Conservation (phyloP, 1,140 invertebrate genomes). For the Agrilus planipennis region DNA sequence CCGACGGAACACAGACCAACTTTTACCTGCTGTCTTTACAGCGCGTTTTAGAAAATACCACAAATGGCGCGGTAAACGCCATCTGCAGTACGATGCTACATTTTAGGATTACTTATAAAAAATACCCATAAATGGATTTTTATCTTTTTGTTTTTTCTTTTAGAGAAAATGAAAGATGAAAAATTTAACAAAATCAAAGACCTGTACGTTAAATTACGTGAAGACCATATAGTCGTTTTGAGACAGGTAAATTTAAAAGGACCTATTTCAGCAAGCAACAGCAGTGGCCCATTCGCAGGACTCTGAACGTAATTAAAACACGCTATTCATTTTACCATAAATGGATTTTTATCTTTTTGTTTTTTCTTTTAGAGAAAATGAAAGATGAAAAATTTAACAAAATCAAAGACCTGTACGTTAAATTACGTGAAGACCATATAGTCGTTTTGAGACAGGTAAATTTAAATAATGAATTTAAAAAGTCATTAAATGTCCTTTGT, state of each 20-base stretch:
- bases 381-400: conserved; percentile 93
- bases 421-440: conserved; percentile 93
- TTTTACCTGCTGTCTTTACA: too few species aligned
- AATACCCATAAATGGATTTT: conserved; percentile 1
- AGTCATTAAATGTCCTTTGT: conserved; percentile 10
- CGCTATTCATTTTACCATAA: conserved; percentile 8
- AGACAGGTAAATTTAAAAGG: conserved; percentile 49
- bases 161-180: conserved; percentile 78
- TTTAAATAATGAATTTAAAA: background rate
- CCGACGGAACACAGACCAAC: too few species aligned
- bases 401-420: conserved; percentile 89
- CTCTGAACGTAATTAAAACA: conserved; percentile 47
- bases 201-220: conserved; percentile 85
- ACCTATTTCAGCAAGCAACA: conserved; percentile 41
- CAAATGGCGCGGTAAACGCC: too few species aligned
- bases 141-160: conserved; percentile 20
- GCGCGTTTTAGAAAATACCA: too few species aligned
- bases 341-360: conserved; percentile 8
- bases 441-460: conserved; percentile 67
- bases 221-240: conserved; percentile 83
- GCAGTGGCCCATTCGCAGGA: conserved; percentile 40
- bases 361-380: conserved; percentile 55
- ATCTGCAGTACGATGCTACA: too few species aligned
- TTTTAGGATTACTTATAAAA: too few species aligned
- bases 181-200: conserved; percentile 95